phyloP scores from a whole-genome alignment of 2,888 invertebrate species.

The Seira ritae region DNA sequence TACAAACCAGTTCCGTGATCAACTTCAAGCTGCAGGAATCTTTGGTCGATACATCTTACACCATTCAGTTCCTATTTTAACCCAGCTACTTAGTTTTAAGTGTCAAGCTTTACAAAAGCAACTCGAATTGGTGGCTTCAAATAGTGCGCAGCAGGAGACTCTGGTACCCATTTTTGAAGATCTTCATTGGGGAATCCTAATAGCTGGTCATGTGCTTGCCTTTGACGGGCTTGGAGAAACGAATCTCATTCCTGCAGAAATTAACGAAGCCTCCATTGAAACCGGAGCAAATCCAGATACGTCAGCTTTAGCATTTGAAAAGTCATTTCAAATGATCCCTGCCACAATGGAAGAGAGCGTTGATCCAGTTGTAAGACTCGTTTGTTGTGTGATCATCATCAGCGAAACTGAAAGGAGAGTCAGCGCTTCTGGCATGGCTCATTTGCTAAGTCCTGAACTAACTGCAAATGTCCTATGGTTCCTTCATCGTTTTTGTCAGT shows the following conservation, averaged over 20 bases:
- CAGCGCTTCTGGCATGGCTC: constrained; percentile 82
- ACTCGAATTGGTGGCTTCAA: constrained; percentile 63
- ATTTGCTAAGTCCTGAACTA: constrained; percentile 80
- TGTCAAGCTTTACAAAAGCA: constrained; percentile 69
- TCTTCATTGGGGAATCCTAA: constrained; percentile 91
- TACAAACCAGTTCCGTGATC: constrained; percentile 82
- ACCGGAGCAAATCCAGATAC: constrained; percentile 58
- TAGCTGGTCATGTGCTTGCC: constrained; percentile 81
- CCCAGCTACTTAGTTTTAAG: constrained; percentile 78
- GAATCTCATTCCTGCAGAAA: constrained; percentile 81
- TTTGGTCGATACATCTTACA: constrained; percentile 79
- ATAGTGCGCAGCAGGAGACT: constrained; percentile 73
- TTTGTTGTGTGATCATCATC: constrained; percentile 84
- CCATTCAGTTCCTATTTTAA: constrained; percentile 82
- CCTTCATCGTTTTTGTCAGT: constrained; percentile 85
- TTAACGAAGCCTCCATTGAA: constrained; percentile 75
- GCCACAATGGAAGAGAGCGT: constrained; percentile 59
- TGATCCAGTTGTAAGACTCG: constrained; percentile 76
- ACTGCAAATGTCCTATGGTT: constrained; percentile 87
- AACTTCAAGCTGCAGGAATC: constrained; percentile 84
- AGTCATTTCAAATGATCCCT: constrained; percentile 68
- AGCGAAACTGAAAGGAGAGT: constrained; percentile 86
- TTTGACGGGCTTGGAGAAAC: constrained; percentile 83
- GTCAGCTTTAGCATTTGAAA: constrained; percentile 67
- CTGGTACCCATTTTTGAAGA: constrained; percentile 88